Percentiles rank a stretch among this genome's conserved stretches.
Conservation (phyloP, 2,113 vertebrate genomes). For the Acinonyx jubatus region DNA sequence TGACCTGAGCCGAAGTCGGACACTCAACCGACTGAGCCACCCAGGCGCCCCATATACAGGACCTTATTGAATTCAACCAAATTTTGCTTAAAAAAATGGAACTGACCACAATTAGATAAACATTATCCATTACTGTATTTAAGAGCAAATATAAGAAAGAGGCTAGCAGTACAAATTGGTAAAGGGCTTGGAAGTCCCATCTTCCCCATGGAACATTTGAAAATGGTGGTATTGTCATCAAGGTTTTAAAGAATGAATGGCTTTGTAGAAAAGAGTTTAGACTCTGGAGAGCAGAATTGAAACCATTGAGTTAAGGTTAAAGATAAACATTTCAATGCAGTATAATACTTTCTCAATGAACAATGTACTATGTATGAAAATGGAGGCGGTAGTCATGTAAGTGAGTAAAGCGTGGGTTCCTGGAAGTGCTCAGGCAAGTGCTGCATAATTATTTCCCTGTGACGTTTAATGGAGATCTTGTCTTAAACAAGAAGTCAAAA, state of each 20-base stretch:
- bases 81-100: background rate
- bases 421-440: background rate
- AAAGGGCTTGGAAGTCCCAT: background rate
- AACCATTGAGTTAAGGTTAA: background rate
- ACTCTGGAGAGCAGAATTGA: background rate
- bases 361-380: background rate
- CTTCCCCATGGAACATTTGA: background rate
- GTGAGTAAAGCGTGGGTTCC: background rate
- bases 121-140: background rate
- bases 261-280: background rate
- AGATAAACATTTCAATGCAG: background rate
- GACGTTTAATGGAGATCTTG: background rate
- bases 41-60: background rate
- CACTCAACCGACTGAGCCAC: too few species aligned
- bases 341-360: background rate
- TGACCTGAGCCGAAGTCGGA: too few species aligned
- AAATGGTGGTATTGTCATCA: background rate
- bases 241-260: background rate
- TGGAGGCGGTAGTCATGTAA: background rate
- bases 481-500: background rate
- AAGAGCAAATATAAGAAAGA: background rate
- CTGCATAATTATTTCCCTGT: background rate
- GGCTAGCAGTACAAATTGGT: background rate
- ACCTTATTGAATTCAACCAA: slow-evolving; percentile 36
- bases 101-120: background rate